Evolutionary conservation across 2,797 vertebrate species (phyloP).

Genomic region (Dermochelys coriacea): DNA sequence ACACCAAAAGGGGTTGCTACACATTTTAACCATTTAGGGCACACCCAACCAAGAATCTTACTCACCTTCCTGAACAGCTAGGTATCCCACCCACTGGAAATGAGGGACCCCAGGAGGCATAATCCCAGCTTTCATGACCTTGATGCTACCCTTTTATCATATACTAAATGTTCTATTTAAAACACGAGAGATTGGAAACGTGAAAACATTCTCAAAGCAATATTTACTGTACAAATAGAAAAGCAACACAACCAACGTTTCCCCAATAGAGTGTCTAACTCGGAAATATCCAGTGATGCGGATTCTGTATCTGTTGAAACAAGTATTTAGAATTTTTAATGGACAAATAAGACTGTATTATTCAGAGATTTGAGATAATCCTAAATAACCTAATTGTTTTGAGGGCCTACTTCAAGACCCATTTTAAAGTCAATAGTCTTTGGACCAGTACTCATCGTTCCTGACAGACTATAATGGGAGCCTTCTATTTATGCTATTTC

Average conservation of each 20-base stretch:
- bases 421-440: not conserved
- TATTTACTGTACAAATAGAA: not conserved
- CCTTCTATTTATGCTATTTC: not conserved
- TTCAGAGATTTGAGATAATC: not conserved
- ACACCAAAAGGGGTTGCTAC: not conserved
- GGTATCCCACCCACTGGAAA: not conserved
- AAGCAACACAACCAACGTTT: not conserved
- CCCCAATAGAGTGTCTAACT: not conserved
- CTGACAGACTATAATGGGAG: not conserved
- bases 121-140: not conserved
- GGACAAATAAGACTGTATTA: not conserved
- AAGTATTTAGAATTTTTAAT: not conserved
- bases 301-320: not conserved
- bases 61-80: not conserved
- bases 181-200: not conserved
- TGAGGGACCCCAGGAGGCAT: not conserved
- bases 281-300: not conserved
- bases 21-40: not conserved
- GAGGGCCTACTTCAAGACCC: not conserved
- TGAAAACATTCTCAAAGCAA: not conserved
- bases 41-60: not conserved
- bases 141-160: not conserved
- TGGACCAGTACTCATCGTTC: not conserved
- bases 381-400: not conserved
- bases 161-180: not conserved